phyloP scores from a whole-genome alignment of 2,888 invertebrate genomes.

The Hylaea fasciaria region DNA sequence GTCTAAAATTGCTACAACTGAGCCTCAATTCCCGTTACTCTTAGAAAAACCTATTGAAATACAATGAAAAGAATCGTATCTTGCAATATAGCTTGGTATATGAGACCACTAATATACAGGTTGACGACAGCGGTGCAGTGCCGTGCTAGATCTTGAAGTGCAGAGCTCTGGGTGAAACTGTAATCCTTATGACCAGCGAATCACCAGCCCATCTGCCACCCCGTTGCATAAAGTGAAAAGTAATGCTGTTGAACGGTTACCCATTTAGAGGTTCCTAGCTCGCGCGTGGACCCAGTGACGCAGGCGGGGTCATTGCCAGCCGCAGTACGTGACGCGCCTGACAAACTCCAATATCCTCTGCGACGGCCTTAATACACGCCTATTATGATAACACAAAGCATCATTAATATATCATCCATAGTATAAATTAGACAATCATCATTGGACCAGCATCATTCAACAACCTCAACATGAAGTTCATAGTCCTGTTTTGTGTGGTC shows the following conservation, averaged over 20 bases:
- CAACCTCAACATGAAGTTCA: constrained; percentile 67
- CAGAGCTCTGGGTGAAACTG: no score
- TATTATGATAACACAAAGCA: constrained; percentile 72
- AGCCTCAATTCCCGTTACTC: no score
- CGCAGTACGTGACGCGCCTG: constrained; percentile 61
- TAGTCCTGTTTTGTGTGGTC: constrained; percentile 61
- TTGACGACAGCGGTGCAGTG: no score
- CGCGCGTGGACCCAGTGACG: constrained; percentile 33
- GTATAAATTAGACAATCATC: constrained; percentile 59
- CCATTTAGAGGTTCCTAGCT: neutral
- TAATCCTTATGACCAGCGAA: no score
- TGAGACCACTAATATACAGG: no score
- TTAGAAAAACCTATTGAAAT: no score
- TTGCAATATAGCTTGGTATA: no score
- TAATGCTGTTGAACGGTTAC: neutral
- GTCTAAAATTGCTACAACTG: neutral
- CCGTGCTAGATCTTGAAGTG: no score
- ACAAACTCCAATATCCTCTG: constrained; percentile 56
- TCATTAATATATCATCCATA: constrained; percentile 59
- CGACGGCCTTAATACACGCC: constrained; percentile 58
- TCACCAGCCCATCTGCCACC: no score
- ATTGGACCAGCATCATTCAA: constrained; percentile 55
- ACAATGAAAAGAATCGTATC: no score
- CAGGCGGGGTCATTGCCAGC: constrained; percentile 68
- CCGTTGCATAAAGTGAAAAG: neutral